A percentile compares a stretch with the other conserved stretches of the same genome.
Conservation (phyloP, 2,113 vertebrate genomes). For the Indri indri region DNA sequence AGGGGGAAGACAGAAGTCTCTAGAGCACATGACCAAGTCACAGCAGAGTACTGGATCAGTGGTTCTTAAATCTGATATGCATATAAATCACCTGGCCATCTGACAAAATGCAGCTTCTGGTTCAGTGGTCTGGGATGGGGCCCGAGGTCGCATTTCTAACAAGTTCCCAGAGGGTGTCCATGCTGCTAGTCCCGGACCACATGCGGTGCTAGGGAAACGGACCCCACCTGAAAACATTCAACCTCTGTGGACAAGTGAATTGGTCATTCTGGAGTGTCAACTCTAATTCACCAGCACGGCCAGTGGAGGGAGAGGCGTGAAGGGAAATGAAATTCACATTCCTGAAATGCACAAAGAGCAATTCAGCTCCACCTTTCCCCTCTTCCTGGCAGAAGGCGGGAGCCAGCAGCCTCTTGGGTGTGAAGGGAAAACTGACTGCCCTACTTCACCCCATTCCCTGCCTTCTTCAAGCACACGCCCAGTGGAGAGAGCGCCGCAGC, state of each 20-base stretch:
- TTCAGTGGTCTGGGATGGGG: not conserved
- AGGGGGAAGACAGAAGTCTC: not conserved
- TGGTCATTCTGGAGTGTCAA: not conserved
- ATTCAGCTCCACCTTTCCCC: not conserved
- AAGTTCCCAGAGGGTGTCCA: not conserved
- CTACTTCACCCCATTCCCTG: not conserved
- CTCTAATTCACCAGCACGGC: not conserved
- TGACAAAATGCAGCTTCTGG: not conserved
- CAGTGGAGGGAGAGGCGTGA: not conserved
- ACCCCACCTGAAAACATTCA: not conserved
- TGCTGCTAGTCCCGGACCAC: not conserved
- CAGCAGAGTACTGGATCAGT: not conserved
- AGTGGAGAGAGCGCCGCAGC: not conserved
- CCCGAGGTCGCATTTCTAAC: not conserved
- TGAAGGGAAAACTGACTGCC: not conserved
- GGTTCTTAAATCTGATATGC: not conserved
- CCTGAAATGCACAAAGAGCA: conserved; percentile 52
- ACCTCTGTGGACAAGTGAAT: not conserved
- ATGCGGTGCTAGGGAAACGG: not conserved
- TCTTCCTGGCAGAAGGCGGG: not conserved
- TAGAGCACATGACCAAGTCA: not conserved
- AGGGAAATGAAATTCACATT: conserved; percentile 37
- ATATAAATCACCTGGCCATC: not conserved
- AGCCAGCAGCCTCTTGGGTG: not conserved
- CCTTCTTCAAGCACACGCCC: not conserved